Percentiles rank a stretch among this genome's conserved stretches.
Evolutionary conservation across 2,888 invertebrate genomes (phyloP).

Genomic region (Philereme vetulata): DNA sequence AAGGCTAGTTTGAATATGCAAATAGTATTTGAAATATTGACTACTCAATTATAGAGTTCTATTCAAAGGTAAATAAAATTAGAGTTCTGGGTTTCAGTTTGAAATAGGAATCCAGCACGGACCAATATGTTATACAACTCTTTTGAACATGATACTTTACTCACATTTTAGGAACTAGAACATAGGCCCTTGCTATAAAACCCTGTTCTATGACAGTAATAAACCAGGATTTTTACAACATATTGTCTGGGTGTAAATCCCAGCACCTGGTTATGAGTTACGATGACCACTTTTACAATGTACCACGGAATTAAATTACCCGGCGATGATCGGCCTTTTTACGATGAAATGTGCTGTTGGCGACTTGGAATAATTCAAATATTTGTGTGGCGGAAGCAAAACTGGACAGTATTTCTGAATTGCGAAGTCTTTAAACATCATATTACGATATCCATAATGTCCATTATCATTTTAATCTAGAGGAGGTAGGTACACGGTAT

Average conservation of each 20-base stretch:
- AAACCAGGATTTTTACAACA: conserved; percentile 66
- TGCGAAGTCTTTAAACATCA: too few relatives aligned
- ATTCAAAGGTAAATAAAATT: too few relatives aligned
- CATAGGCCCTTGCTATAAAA: conserved; percentile 47
- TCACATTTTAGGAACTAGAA: conserved; percentile 31
- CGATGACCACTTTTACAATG: conserved; percentile 53
- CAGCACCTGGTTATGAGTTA: conserved; percentile 63
- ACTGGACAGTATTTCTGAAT: too few relatives aligned
- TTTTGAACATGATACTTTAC: conserved; percentile 1
- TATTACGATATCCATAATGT: too few relatives aligned
- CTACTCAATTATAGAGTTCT: too few relatives aligned
- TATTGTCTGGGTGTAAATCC: conserved; percentile 63
- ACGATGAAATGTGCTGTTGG: not conserved
- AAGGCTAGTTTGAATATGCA: too few relatives aligned
- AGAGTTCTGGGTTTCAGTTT: too few relatives aligned
- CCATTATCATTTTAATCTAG: too few relatives aligned
- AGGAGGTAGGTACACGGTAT: too few relatives aligned
- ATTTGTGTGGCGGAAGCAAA: not conserved
- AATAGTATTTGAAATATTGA: too few relatives aligned
- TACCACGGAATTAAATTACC: conserved; percentile 54
- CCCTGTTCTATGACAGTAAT: conserved; percentile 50
- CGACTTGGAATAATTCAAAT: not conserved
- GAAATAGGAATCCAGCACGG: too few relatives aligned
- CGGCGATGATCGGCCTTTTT: not conserved
- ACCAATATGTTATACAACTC: too few relatives aligned